Percentiles rank a stretch among this genome's conserved stretches.
Conservation (phyloP, 2,888 invertebrate genomes). For the Cynaeus angustus region DNA sequence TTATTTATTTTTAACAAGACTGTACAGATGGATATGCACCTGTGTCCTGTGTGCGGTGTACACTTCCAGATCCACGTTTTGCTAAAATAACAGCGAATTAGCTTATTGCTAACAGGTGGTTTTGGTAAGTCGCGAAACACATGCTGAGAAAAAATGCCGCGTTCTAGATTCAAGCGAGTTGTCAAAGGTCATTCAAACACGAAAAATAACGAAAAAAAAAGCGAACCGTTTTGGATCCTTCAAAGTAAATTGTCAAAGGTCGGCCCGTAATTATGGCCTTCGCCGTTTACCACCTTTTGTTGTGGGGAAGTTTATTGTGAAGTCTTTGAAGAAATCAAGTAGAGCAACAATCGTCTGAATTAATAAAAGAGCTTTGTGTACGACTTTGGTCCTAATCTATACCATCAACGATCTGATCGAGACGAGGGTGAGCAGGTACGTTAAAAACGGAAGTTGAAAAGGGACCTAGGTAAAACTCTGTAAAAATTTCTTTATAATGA, state of each 20-base stretch:
- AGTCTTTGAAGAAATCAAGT: slow-evolving; percentile 47
- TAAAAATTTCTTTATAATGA: slow-evolving; percentile 37
- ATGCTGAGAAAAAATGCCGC: slow-evolving; percentile 5
- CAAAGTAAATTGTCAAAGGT: slow-evolving; percentile 26
- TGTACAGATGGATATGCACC: slow-evolving; percentile 52
- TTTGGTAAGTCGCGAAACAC: slow-evolving; percentile 16
- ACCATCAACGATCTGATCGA: slow-evolving; percentile 47
- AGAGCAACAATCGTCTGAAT: slow-evolving; percentile 48
- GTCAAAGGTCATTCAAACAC: no score
- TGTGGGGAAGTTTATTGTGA: slow-evolving; percentile 49
- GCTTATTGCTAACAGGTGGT: slow-evolving; percentile 43
- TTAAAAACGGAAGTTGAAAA: slow-evolving; percentile 45
- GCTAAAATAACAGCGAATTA: slow-evolving; percentile 43
- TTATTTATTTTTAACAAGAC: slow-evolving; percentile 45
- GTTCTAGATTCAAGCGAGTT: neutral
- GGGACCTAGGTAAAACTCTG: slow-evolving; percentile 21
- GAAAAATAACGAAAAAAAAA: neutral
- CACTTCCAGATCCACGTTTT: slow-evolving; percentile 31
- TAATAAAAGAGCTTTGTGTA: slow-evolving; percentile 49
- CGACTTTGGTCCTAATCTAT: slow-evolving; percentile 50
- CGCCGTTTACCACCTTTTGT: slow-evolving; percentile 43
- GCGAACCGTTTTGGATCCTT: slow-evolving; percentile 19
- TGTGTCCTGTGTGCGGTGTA: slow-evolving; percentile 46
- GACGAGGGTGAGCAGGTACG: slow-evolving; percentile 48
- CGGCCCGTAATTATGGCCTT: slow-evolving; percentile 46